These are phyloP conservation scores for Bhutanitis thaidina DNA, from an alignment of 2,888 invertebrate species.

Conservation along the genomic window DNA sequence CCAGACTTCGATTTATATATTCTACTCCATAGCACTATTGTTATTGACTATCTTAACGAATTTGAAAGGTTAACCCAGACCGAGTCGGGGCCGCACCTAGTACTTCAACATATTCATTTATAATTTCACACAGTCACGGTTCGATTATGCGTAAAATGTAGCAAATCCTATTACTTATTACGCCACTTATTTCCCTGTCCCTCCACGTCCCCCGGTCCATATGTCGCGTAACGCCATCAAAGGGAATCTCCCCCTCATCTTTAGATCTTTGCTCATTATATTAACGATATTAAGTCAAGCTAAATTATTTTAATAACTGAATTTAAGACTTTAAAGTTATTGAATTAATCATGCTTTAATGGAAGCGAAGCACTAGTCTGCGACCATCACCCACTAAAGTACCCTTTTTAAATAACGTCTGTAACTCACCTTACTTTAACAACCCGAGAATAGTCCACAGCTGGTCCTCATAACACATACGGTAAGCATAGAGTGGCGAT, in stretches of 20 bases:
- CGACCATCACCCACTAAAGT: no score
- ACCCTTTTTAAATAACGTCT: no score
- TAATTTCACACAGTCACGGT: background rate
- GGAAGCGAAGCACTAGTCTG: no score
- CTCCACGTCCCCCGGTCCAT: conserved; percentile 4
- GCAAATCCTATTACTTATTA: background rate
- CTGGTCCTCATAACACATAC: no score
- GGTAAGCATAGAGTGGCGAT: no score
- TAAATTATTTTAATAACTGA: conserved; percentile 6
- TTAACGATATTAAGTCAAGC: conserved; percentile 10
- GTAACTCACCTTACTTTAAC: no score
- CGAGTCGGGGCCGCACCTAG: no score
- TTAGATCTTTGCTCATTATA: conserved; percentile 7
- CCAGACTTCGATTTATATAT: no score
- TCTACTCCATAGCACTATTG: no score
- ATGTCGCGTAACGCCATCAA: conserved; percentile 14
- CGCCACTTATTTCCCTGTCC: background rate
- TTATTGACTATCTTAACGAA: no score
- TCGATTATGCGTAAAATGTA: background rate
- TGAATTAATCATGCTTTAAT: background rate
- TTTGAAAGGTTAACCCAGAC: no score
- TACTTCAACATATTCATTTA: background rate
- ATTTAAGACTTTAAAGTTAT: background rate
- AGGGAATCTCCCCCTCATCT: conserved; percentile 5
- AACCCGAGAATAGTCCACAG: no score